Evolutionary conservation across 2,113 vertebrate genomes (phyloP), one percentile per base, ranked within the genome.

Genomic region (Sceloporus undulatus): DNA sequence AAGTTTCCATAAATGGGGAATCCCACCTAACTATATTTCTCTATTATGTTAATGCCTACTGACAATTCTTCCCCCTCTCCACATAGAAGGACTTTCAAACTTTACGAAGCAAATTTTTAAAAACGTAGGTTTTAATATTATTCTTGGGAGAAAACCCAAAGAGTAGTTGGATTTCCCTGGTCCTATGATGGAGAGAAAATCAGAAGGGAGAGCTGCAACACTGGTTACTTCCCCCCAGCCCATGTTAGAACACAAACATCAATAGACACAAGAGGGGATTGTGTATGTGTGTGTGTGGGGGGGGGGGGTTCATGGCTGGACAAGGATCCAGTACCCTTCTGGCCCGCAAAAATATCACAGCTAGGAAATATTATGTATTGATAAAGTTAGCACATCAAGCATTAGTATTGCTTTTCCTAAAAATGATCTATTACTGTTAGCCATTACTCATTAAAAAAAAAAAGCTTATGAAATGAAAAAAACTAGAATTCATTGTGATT

Each of bases 391-490:
- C 59, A 62, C 18, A 62, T 62, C 59, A 62, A 48, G 11, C 11
- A 16, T 62, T 62, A 62, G 14, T 3, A 16, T 4, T 62, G 2
- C 59, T 62, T 62, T 62, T 62, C 16, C 18, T 14, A 62, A 62
- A 62, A 62, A 18, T 95, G 94, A 95, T 96, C 91, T 94, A 91
- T 95, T 96, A 96, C 95, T 91, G 96, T 91, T 96, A 95, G 97
- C 92, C 93, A 94, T 95, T 62, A 62, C 11, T 94, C 95, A 96
- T 93, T 93, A 94, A 90, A 48, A 48, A 48, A 97, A 90, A 92
- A 95, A 96, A 95, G 93, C 95, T 95, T 94, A 94, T 94, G 91
- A 95, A 96, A 97, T 96, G 95, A 97, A 95, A 97, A 95, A 95
- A 96, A 94, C 94, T 92, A 94, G 90, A 92, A 94, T 85, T 96